A percentile compares a stretch with the other conserved stretches of the same genome.
Evolutionary conservation across 2,888 invertebrate species (phyloP).

Genomic region (Caenorhabditis macrosperma): DNA sequence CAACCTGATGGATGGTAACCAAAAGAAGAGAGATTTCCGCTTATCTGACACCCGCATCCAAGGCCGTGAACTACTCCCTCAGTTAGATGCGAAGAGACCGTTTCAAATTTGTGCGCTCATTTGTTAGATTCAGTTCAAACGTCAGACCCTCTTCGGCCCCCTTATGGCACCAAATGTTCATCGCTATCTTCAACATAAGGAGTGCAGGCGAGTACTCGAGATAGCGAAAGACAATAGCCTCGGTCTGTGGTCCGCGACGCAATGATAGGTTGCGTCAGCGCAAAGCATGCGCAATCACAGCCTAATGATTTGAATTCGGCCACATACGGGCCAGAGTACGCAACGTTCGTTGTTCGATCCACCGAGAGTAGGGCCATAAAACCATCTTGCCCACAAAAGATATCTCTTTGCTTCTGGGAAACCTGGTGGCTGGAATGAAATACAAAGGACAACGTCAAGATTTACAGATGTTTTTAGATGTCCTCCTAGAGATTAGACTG

Average conservation of each 20-base stretch:
- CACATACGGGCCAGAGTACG: not conserved
- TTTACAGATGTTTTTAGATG: too few species aligned
- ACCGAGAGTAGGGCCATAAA: not conserved
- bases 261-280: constrained; percentile 50
- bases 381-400: not conserved
- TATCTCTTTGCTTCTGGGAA: too few species aligned
- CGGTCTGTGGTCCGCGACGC: constrained; percentile 3
- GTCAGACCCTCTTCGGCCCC: not conserved
- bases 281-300: constrained; percentile 39
- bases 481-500: too few species aligned
- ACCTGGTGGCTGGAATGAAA: too few species aligned
- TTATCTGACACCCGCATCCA: constrained; percentile 54
- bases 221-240: constrained; percentile 46
- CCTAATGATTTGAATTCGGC: constrained; percentile 49
- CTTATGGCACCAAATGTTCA: constrained; percentile 49
- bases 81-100: constrained; percentile 12
- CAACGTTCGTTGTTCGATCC: not conserved
- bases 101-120: constrained; percentile 17
- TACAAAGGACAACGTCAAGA: too few species aligned
- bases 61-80: constrained; percentile 49
- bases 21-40: constrained; percentile 35
- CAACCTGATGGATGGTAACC: constrained; percentile 31
- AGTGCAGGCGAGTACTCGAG: constrained; percentile 27
- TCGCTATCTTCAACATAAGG: constrained; percentile 10
- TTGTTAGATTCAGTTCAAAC: not conserved